phyloP scores from a whole-genome alignment of 30 jellyfish, hydroid and myxozoan species.

The Hydractinia echinata region DNA sequence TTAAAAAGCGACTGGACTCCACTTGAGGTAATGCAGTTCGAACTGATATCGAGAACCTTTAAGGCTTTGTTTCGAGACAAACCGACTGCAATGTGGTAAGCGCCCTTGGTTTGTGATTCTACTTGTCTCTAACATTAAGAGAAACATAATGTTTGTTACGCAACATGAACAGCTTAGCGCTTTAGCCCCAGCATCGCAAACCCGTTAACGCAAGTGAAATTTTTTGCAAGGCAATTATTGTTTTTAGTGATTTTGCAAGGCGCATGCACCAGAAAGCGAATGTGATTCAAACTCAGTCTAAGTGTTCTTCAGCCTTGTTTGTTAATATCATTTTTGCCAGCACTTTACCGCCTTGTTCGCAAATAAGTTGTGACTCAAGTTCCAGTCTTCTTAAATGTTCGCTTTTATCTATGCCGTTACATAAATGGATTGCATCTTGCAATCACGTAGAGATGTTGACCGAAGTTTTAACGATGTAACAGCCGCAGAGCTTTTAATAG shows the following conservation, averaged over 20 bases:
- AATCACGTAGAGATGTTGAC: conserved; percentile 44
- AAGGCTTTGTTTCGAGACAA: conserved; percentile 48
- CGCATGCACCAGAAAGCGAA: conserved; percentile 52
- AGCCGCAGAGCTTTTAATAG: not conserved
- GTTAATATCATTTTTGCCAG: conserved; percentile 35
- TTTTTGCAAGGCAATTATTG: conserved; percentile 39
- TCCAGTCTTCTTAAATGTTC: conserved; percentile 35
- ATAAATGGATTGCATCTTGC: conserved; percentile 31
- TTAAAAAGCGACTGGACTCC: conserved; percentile 51
- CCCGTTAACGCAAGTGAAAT: conserved; percentile 60
- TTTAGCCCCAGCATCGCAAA: conserved; percentile 65
- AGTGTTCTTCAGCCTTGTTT: conserved; percentile 24
- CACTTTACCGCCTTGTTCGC: conserved; percentile 37
- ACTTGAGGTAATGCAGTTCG: conserved; percentile 52
- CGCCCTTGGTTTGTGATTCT: conserved; percentile 73
- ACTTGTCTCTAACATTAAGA: conserved; percentile 56
- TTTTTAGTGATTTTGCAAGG: conserved; percentile 53
- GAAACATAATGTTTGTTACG: conserved; percentile 39
- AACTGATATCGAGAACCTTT: conserved; percentile 49
- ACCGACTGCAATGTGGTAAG: conserved; percentile 45
- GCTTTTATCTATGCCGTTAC: conserved; percentile 40
- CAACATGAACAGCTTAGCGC: conserved; percentile 45
- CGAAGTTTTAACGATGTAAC: conserved; percentile 10
- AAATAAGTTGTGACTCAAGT: conserved; percentile 55
- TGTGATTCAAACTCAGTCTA: conserved; percentile 76